Percentiles rank a stretch among this genome's conserved stretches.
These are phyloP conservation scores for Taurulus bubalis DNA, from an alignment of 2,113 vertebrate species.

Conservation along the genomic window DNA sequence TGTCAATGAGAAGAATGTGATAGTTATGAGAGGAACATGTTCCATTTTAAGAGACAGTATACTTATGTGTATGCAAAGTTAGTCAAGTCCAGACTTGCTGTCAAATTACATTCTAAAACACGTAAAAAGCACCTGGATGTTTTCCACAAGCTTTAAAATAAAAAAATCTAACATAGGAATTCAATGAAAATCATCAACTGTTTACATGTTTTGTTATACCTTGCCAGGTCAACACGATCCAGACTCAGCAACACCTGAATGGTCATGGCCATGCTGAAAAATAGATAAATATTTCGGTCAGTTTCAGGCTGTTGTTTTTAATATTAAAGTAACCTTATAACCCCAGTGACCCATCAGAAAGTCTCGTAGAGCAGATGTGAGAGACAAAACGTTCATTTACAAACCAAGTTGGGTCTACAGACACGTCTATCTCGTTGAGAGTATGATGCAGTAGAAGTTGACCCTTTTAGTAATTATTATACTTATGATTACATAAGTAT, in stretches of 20 bases:
- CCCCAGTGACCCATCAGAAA: background rate
- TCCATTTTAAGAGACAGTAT: background rate
- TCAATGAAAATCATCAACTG: background rate
- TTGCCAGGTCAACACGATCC: constrained; percentile 93
- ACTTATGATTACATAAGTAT: background rate
- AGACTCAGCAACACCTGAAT: constrained; percentile 93
- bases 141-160: background rate
- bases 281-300: background rate
- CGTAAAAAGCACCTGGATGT: background rate
- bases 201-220: constrained; percentile 79
- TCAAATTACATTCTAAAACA: background rate
- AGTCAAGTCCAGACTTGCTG: background rate
- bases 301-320: background rate
- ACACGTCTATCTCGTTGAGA: background rate
- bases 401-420: background rate
- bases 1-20: constrained; percentile 59
- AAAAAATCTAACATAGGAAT: background rate
- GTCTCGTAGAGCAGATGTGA: background rate
- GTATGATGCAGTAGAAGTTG: background rate
- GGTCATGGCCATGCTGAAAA: constrained; percentile 90
- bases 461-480: background rate
- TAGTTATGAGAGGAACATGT: background rate
- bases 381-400: background rate
- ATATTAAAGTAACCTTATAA: background rate
- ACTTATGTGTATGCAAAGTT: background rate